phyloP scores from a whole-genome alignment of 2,113 vertebrate genomes.

The human region GRCh38 chr20:61596501-61597000 shows the following conservation, averaged over 20 bases:
- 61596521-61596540: too few relatives aligned
- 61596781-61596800: fast-evolving
- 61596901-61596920: too few relatives aligned
- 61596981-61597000: neutral
- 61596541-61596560: neutral
- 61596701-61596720: neutral
- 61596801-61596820: neutral
- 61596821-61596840: neutral
- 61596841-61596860: neutral
- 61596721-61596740: fast-evolving
- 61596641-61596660: neutral
- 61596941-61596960: neutral
- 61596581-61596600: neutral
- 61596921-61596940: neutral
- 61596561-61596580: fast-evolving
- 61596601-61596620: neutral
- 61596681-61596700: fast-evolving
- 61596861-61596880: neutral
- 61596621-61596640: neutral
- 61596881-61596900: neutral
- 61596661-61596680: neutral
- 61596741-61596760: fast-evolving
- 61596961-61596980: neutral
- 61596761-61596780: neutral
- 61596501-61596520: neutral